Conservation (phyloP, 2,113 vertebrate species). For the Pelvicachromis taeniatus region DNA sequence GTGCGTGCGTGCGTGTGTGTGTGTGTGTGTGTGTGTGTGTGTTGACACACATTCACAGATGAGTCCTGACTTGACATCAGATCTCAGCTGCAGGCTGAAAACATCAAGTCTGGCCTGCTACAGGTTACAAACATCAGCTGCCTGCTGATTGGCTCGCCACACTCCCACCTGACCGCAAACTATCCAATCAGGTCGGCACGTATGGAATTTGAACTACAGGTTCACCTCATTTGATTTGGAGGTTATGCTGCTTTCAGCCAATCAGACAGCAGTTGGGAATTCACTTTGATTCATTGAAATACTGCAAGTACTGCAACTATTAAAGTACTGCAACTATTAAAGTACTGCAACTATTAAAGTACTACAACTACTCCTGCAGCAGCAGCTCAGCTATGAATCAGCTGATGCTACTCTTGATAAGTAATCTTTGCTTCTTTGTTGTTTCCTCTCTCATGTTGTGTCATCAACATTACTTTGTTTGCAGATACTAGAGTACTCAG, state of each 20-base stretch:
- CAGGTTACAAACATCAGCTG: neutral
- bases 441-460: neutral
- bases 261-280: neutral
- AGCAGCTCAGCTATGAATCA: neutral
- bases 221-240: neutral
- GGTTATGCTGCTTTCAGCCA: neutral
- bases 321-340: neutral
- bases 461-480: neutral
- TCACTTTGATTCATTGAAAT: neutral
- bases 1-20: neutral
- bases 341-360: neutral
- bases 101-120: neutral
- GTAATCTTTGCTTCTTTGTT: neutral
- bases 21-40: neutral
- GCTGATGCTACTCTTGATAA: neutral
- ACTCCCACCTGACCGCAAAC: neutral
- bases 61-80: neutral
- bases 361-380: fast-evolving
- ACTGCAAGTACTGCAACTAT: neutral
- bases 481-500: neutral
- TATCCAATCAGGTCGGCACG: neutral
- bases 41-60: neutral
- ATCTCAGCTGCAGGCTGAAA: neutral
- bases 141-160: neutral
- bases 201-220: neutral